Base-by-base conservation (phyloP, 2,888 invertebrate species). In the Crocallis elinguaria region DNA sequence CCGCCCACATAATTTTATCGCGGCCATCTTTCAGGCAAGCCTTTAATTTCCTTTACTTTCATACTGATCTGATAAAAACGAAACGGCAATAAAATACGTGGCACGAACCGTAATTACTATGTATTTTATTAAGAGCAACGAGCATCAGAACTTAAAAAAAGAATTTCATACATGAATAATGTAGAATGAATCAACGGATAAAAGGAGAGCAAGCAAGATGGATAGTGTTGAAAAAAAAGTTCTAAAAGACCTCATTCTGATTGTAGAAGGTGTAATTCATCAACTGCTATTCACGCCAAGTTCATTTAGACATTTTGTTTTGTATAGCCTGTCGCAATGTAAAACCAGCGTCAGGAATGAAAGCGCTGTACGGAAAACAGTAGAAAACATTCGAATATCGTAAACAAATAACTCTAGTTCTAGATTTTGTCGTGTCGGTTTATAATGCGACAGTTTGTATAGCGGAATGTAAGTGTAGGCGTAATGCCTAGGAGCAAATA, bases 401-500 rank as follows among this genome's bases (percentile, higher is more conserved):
- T 23, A 16, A 38, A 45, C 21, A 38, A 39, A 49, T 44, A 32
- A 29, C 2, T 44, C 8, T 29, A 17, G 43, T 54, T 43, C 19
- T 8, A 38, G 9, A 19, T 33, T 43, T 33, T 2, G 19, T 12
- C 38, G 38, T 13, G 38, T 12, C 42, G 38, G 27, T 54, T 48
- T 23, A 17, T 13, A 29, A 33, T 43, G 53, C 37, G 48, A 54
- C 53, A 49, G 21, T 38, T 43, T 21, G 38, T 37, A 43, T 44
- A 54, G 46, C 37, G 38, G 46, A 49, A 49, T 54, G 43, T 54
- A 12, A 29, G 33, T 29, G 53, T 42, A 43, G 53, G 53, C 43
- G 53, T 43, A 48, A 49, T 54, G 48, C 53, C 53, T 54, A 53
- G 53, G 25, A 53, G 48, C 46, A 42, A 53, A 53, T 48, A 53